Evolutionary conservation across 2,797 vertebrate species (phyloP), one percentile per base, ranked within the genome.

Genomic region (Neosilurus hyrtlii): DNA sequence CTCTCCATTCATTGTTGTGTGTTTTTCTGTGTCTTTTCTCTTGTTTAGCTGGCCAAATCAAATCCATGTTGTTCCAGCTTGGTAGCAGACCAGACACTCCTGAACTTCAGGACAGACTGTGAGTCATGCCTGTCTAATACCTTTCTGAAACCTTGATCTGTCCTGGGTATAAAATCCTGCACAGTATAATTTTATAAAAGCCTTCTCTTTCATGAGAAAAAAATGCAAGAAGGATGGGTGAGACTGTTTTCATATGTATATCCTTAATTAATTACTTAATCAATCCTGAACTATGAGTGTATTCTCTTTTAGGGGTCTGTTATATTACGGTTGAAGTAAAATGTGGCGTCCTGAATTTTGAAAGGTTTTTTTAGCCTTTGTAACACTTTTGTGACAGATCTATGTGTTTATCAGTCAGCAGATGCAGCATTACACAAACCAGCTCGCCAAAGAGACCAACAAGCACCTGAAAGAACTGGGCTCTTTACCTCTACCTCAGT

Each of bases 371-470:
- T 30, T 71, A 61, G 56, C 43, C 24, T 52, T 72, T 76, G 10
- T 65, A 43, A 61, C 22, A 26, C 1, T n/a, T 14, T 37, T 80
- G 20, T 86, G 59, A 62, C 3, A 62, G 10, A 49, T 72, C 51
- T 79, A 4, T 82, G 20, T 76, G 57, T 30, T 76, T 65, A 78
- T 86, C 89, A 98, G 96, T 81, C 96, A 97, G 85, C 95, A 97
- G 90, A 92, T 97, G 78, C 97, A 98, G 79, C 95, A 98, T 90
- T 96, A 96, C 89, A 97, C 97, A 87, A 97, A 97, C 91, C 87
- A 94, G 87, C 93, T 97, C 5, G 97, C 96, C 82, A 97, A 97
- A 94, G 96, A 97, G 90, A 97, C 97, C 83, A 98, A 98, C 88
- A 95, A 95, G 79, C 94, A 96, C 78, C 93, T 98, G 24, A 97